Base-by-base conservation (phyloP, 2,888 invertebrate species). In the Allolobophora icterica region DNA sequence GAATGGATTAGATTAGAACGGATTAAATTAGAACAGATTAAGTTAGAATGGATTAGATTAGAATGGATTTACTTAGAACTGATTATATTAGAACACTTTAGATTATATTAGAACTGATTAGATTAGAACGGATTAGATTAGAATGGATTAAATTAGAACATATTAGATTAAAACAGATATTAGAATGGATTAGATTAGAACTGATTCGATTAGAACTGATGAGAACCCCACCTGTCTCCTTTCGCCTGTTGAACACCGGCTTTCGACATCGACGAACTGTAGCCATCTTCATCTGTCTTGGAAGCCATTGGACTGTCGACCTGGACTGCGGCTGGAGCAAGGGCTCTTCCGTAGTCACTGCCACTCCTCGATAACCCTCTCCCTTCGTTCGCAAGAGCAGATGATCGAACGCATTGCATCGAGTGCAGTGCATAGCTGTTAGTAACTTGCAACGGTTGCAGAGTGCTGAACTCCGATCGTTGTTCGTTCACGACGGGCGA, bases 351-450 rank as follows among this genome's bases (percentile, higher is more conserved):
- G 24, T 30, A 87, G 38, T 87, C 87, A 19, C 87, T 17, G 0
- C 87, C 38, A 19, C 38, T n/a, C n/a, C 71, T 30, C 30, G 71
- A 8, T 13, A 71, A 1, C 8, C 30, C 71, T 71, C 30, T 87
- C 8, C 87, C 38, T 8, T 87, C 87, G 38, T 30, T 38, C n/a
- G 35, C 34, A 35, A 87, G 87, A 5, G 35, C 35, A 24, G 87
- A 87, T 3, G 87, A 34, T 19, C 87, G 87, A 4, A 87, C 87
- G 30, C 35, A 24, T 33, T 87, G 87, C 87, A 87, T 19, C 11
- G 87, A 87, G 71, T 71, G 71, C 71, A 71, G 71, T 30, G 87
- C 87, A 87, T 87, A 87, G 87, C 87, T 87, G 24, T 24, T 87
- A 17, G 87, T 35, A 35, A 87, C 34, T n/a, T 71, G 71, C 6